phyloP scores from a whole-genome alignment of 2,797 vertebrate genomes.

The Ciconia nigra region DNA sequence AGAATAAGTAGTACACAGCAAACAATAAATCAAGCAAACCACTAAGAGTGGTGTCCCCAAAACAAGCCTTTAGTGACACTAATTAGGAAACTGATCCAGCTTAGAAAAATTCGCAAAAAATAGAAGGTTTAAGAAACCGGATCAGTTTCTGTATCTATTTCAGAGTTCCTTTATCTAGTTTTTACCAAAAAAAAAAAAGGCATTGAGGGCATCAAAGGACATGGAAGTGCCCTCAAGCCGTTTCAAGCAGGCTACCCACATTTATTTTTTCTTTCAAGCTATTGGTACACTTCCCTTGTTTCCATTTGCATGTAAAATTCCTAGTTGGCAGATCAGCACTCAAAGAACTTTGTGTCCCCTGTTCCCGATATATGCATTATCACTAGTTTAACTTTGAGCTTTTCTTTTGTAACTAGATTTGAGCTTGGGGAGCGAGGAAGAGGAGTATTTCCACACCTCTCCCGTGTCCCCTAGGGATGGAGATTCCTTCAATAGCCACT shows the following conservation, averaged over 20 bases:
- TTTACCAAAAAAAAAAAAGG: background rate
- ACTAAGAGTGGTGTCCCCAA: background rate
- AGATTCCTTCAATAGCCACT: background rate
- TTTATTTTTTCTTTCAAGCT: background rate
- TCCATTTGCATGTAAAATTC: background rate
- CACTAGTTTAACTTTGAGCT: background rate
- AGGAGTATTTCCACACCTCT: background rate
- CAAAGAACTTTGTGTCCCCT: background rate
- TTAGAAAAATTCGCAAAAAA: background rate
- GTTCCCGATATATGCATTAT: background rate
- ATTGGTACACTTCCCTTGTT: background rate
- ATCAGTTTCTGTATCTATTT: background rate
- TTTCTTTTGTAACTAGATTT: background rate
- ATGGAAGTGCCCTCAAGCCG: background rate
- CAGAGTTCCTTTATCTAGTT: background rate
- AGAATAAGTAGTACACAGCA: background rate
- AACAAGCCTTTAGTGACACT: background rate
- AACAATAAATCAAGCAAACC: background rate
- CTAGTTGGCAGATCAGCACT: background rate
- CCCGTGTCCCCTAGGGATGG: background rate
- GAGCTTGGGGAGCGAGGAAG: background rate
- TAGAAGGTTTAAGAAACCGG: background rate
- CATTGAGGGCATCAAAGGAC: background rate
- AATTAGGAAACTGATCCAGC: background rate
- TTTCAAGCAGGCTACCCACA: background rate